Evolutionary conservation across 2,888 invertebrate genomes (phyloP), one percentile per base, ranked within the genome.

Genomic region (Azorinus chamasolen): DNA sequence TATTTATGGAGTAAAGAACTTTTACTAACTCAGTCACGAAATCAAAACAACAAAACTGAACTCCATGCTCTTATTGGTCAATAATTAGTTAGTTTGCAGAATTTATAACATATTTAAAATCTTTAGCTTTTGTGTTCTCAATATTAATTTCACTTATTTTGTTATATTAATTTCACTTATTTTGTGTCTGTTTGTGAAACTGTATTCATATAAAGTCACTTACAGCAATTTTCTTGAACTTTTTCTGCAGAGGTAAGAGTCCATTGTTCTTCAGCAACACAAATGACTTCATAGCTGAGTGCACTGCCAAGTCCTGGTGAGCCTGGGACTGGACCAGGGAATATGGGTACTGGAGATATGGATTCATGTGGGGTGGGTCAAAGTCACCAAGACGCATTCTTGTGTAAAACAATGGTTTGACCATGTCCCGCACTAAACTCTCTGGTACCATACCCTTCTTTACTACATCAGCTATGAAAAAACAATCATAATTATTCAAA

Each of bases 351-450:
- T 55, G 66, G 14, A 27, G 55, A 48, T 84, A 84, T 1, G 79
- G 80, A 32, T 79, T 84, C 61, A 70, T 66, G 6, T 63, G 51
- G 3, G 79, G 79, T 3, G 88, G 88, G 39, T 88, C 88, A 69
- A 88, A 87, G 51, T 88, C 88, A 46, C 88, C 88, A 8, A 87
- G 76, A 37, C 83, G 68, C 85, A 88, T 85, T n/a, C 88, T 50
- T 0, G 87, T 86, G 53, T 87, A 84, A 48, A 86, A 86, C 43
- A 88, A 69, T 14, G 87, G 87, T 54, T 80, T 81, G 10, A 77
- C 75, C 25, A 70, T 66, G 10, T 80, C 73, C 22, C 77, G 41
- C 3, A 86, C 59, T 10, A 53, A 51, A 12, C 55, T 55, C n/a
- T 76, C 70, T 18, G 46, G n/a, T 14, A 71, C 37, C 27, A 79